phyloP scores from a whole-genome alignment of 2,113 vertebrate genomes.

The Psephotus haematonotus region DNA sequence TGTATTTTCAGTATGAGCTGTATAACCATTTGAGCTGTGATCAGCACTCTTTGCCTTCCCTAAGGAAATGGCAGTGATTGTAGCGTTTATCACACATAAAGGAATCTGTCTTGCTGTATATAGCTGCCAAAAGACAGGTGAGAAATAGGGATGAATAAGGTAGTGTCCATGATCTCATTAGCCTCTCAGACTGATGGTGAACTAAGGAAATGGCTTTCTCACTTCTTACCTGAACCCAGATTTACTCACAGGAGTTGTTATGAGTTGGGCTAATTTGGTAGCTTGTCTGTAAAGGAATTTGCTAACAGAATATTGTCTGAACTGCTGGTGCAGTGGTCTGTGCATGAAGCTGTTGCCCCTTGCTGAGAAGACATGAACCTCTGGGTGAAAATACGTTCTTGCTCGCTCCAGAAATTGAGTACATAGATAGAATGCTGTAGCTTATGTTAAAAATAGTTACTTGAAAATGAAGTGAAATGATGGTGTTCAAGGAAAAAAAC shows the following conservation, averaged over 20 bases:
- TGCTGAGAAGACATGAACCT: background rate
- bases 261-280: background rate
- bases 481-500: background rate
- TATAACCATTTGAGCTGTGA: constrained; percentile 25
- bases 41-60: constrained; percentile 58
- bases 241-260: background rate
- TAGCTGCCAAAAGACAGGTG: background rate
- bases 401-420: background rate
- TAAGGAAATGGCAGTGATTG: constrained; percentile 44
- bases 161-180: background rate
- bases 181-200: background rate
- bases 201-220: background rate
- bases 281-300: background rate
- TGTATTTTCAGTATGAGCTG: constrained; percentile 9
- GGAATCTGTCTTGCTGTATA: constrained; percentile 16
- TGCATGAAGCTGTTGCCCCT: background rate
- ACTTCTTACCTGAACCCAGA: rapidly evolving
- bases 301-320: background rate
- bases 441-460: background rate
- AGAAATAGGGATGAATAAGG: background rate
- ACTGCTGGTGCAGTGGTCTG: background rate
- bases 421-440: background rate
- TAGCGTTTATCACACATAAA: constrained; percentile 54
- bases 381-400: background rate
- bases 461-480: background rate